Conservation (phyloP, 2,797 vertebrate species). For the Sphenodon punctatus region DNA sequence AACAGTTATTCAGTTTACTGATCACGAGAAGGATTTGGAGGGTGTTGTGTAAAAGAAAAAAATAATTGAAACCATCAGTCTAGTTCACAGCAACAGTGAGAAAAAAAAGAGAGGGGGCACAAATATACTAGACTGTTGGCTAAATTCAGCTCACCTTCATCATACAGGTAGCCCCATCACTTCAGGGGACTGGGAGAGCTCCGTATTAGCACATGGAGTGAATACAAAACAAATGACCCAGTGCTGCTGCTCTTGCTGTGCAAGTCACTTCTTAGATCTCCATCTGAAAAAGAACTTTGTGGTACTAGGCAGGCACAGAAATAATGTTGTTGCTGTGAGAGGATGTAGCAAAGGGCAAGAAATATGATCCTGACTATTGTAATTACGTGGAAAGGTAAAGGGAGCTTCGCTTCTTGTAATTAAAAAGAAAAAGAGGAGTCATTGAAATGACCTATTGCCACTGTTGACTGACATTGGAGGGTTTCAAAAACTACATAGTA, state of each 20-base stretch:
- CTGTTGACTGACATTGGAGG: background rate
- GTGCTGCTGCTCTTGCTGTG: background rate
- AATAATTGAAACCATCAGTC: conserved; percentile 1
- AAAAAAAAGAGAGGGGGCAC: background rate
- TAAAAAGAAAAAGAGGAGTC: background rate
- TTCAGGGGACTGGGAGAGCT: background rate
- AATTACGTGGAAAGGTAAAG: background rate
- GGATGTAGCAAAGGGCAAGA: background rate
- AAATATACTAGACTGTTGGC: background rate
- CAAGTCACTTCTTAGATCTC: background rate
- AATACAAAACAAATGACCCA: background rate
- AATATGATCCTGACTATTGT: background rate
- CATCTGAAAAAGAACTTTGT: background rate
- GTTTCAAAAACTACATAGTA: background rate
- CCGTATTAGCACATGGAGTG: background rate
- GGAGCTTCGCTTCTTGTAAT: background rate
- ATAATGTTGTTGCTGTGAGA: background rate
- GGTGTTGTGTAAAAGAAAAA: conserved; percentile 6
- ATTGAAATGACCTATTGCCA: background rate
- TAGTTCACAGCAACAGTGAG: background rate
- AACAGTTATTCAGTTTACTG: conserved; percentile 48
- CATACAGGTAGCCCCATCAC: background rate
- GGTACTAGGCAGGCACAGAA: background rate
- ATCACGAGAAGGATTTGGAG: conserved; percentile 56
- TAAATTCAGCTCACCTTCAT: background rate